phyloP scores from a whole-genome alignment of 2,797 vertebrate genomes.

The Protosalanx chinensis region DNA sequence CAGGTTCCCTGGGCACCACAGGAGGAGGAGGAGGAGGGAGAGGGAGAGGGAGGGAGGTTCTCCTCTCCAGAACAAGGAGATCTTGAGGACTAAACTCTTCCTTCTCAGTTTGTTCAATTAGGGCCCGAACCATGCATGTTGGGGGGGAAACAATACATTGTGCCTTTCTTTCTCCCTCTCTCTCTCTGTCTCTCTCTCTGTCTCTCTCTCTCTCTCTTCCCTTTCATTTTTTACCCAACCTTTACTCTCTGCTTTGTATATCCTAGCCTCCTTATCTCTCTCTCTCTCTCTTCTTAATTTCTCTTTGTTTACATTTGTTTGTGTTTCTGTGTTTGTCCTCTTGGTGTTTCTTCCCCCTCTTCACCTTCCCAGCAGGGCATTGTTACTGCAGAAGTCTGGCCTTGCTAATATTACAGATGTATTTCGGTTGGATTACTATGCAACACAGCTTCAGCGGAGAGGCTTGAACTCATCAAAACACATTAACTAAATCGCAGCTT shows the following conservation, averaged over 20 bases:
- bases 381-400: constrained; percentile 4
- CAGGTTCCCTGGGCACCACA: constrained; percentile 18
- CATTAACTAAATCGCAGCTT: constrained; percentile 16
- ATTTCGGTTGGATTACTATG: constrained; percentile 44
- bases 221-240: not conserved
- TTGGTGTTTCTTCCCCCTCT: not conserved
- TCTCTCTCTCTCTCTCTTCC: too few relatives aligned
- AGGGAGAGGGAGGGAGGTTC: not conserved
- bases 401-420: not conserved
- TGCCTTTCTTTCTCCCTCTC: constrained; percentile 11
- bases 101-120: not conserved
- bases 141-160: constrained; percentile 28
- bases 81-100: constrained; percentile 7
- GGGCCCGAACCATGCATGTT: constrained; percentile 26
- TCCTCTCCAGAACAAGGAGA: constrained; percentile 15
- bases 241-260: not conserved
- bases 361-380: constrained; percentile 1
- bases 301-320: constrained; percentile 1
- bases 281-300: not conserved
- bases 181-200: too few relatives aligned
- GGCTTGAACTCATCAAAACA: not conserved
- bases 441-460: constrained; percentile 29
- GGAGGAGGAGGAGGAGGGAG: constrained; percentile 11
- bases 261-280: not conserved
- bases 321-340: not conserved